Percentiles rank a stretch among this genome's conserved stretches.
These are phyloP conservation scores for Schizopygopsis malacanthus DNA, from an alignment of 2,797 vertebrate species.

Conservation along the genomic window DNA sequence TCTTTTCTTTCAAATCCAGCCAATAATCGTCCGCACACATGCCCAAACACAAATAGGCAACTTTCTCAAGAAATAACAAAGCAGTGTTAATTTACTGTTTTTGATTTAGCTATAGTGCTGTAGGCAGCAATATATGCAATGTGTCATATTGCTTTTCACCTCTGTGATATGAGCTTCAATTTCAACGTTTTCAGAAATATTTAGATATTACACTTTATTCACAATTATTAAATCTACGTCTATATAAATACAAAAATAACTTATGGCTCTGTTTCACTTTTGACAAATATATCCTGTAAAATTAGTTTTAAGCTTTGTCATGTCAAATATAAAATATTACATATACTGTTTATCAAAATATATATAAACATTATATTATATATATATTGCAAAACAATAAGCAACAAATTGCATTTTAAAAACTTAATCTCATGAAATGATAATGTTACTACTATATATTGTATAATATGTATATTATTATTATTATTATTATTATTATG, in stretches of 20 bases:
- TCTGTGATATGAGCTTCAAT: background rate
- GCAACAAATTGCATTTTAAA: background rate
- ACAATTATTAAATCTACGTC: background rate
- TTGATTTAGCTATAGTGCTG: background rate
- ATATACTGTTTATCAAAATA: too few relatives aligned
- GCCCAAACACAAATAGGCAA: background rate
- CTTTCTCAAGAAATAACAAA: background rate
- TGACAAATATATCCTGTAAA: background rate
- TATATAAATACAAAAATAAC: background rate
- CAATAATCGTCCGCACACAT: background rate
- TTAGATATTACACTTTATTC: background rate
- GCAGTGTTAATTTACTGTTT: background rate
- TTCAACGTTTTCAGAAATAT: background rate
- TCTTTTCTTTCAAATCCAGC: conserved; percentile 19
- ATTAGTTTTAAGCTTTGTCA: background rate
- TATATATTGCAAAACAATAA: background rate
- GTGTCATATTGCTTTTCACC: background rate
- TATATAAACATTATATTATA: background rate
- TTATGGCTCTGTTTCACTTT: background rate
- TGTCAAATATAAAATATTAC: too few relatives aligned
- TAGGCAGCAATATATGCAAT: background rate
- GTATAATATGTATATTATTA: background rate
- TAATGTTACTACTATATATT: background rate
- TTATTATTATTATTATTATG: too few relatives aligned
- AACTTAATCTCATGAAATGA: background rate